A percentile compares a stretch with the other conserved stretches of the same genome.
phyloP scores from a whole-genome alignment of 1,140 invertebrate genomes.

The Cydia fagiglandana region DNA sequence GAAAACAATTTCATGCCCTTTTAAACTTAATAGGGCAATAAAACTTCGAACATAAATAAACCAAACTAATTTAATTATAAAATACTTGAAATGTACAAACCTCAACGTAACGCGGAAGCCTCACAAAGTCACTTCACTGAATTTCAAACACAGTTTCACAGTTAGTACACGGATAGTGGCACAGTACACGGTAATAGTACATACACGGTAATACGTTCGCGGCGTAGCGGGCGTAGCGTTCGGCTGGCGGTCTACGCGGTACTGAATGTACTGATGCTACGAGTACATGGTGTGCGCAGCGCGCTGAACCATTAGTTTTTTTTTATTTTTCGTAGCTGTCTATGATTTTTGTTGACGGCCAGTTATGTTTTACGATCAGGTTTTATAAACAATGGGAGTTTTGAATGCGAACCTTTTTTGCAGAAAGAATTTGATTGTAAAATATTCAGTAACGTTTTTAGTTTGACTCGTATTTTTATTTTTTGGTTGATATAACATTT shows the following conservation, averaged over 20 bases:
- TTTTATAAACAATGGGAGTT: not conserved
- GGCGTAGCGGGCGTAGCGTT: conserved; percentile 59
- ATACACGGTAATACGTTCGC: conserved; percentile 37
- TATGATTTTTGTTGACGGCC: conserved; percentile 7
- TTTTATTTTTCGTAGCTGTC: conserved; percentile 20
- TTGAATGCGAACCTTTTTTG: not conserved
- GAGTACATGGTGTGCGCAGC: conserved; percentile 31
- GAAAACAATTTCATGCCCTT: not conserved
- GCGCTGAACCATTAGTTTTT: not conserved
- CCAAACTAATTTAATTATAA: conserved; percentile 25
- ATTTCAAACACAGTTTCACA: conserved; percentile 34
- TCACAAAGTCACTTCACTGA: conserved; percentile 38
- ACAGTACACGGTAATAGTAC: conserved; percentile 38
- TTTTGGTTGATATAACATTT: no score
- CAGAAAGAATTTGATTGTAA: not conserved
- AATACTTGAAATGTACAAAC: not conserved
- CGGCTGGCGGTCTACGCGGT: conserved; percentile 55
- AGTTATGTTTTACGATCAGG: not conserved
- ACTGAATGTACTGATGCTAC: conserved; percentile 63
- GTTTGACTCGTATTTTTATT: not conserved
- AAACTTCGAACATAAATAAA: not conserved
- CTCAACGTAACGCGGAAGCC: conserved; percentile 16
- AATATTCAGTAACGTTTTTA: not conserved
- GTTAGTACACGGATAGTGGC: not conserved
- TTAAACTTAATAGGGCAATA: conserved; percentile 8